Base-by-base conservation (phyloP, 2,888 invertebrate genomes). In the Campoletis raptor region DNA sequence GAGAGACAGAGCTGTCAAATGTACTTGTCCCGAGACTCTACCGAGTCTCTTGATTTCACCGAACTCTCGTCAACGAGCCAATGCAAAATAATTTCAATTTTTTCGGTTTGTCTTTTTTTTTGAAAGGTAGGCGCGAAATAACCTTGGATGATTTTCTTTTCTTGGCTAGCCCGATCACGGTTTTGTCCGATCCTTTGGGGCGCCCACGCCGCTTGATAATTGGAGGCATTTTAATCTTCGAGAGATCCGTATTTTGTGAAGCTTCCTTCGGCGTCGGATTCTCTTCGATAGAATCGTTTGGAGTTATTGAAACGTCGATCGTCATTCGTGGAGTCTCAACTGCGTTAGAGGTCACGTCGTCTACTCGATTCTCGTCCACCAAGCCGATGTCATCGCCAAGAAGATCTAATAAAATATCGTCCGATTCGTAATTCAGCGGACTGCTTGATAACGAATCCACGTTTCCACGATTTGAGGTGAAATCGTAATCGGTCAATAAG, bases 151-250 rank as follows among this genome's bases (percentile, higher is more conserved):
- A 40, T 42, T 42, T 42, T 10, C 18, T 12, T 69, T 69, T 67
- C 45, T 69, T 42, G 10, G 69, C 0, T 40, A 67, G 40, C 0
- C 73, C 73, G 6, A 73, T 73, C 6, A 73, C 18, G 0, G 73
- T 73, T 73, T 73, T 73, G 36, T 73, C 21, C 7, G 73, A 73
- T 54, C 54, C 73, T 37, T 73, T 73, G 37, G 73, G 54, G 8
- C 73, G 52, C 0, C 72, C 48, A 30, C 7, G 42, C 18, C 52
- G 48, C 37, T 73, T 73, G 12, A 73, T 18, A 2, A 48, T 37
- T 3, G 12, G 10, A 15, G 54, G 54, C 42, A 73, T 48, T 73
- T 48, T 52, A 3, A 73, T 73, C n/a, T 54, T 54, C 7, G 73
- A 73, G 0, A 73, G 18, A 52, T 54, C 42, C 10, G 30, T 52